These are phyloP conservation scores for Apotomis betuletana DNA, from an alignment of 2,888 invertebrate species.

Conservation along the genomic window DNA sequence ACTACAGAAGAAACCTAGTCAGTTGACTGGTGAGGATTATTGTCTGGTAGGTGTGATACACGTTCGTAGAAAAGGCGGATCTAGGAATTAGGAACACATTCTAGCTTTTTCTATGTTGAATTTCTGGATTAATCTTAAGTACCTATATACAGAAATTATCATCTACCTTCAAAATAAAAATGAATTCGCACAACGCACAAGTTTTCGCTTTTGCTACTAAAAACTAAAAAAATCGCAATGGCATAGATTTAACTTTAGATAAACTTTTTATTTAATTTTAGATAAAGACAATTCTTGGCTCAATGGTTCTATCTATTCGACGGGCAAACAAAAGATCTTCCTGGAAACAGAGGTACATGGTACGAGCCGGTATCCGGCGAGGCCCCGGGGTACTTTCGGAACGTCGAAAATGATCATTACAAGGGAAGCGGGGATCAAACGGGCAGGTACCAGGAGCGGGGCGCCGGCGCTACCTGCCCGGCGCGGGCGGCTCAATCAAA, in stretches of 20 bases:
- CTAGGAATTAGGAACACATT: no score
- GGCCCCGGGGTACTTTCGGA: constrained; percentile 25
- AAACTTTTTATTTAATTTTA: no score
- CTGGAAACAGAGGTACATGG: constrained; percentile 11
- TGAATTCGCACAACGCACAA: constrained; percentile 14
- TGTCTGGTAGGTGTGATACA: no score
- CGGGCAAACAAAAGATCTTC: constrained; percentile 23
- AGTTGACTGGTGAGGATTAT: no score
- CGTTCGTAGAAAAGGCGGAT: no score
- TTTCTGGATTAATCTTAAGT: no score
- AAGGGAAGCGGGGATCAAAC: constrained; percentile 43
- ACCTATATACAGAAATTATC: not conserved
- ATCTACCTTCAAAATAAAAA: not conserved
- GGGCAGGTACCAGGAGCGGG: constrained; percentile 54
- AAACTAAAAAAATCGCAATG: constrained; percentile 12
- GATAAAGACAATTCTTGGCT: not conserved
- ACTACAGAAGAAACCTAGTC: no score
- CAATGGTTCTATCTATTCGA: not conserved
- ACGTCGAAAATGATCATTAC: constrained; percentile 29
- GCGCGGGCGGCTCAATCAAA: constrained; percentile 55
- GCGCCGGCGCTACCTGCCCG: constrained; percentile 76
- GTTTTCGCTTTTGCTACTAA: constrained; percentile 18
- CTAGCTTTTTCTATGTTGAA: no score
- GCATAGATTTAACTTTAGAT: no score
- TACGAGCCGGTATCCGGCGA: constrained; percentile 11